phyloP scores from a whole-genome alignment of 2,888 invertebrate genomes.

The Athalia cordata region DNA sequence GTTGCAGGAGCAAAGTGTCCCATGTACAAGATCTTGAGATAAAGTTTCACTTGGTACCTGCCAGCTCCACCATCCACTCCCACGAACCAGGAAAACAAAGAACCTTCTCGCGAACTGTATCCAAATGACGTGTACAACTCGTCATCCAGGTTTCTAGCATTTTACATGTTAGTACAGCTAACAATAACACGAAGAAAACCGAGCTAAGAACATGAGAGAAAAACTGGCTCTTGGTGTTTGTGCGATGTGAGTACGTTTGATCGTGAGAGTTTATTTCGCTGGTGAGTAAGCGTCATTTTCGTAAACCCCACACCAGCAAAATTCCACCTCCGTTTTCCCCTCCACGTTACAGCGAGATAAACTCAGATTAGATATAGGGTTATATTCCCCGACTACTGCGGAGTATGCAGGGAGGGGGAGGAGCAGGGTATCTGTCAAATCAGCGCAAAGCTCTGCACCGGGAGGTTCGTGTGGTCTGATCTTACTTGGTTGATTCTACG shows the following conservation, averaged over 20 bases:
- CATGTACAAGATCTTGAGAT: constrained; percentile 19
- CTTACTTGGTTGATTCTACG: constrained; percentile 17
- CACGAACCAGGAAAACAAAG: constrained; percentile 16
- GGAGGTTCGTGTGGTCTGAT: constrained; percentile 21
- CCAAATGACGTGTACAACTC: constrained; percentile 8
- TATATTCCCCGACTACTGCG: background rate
- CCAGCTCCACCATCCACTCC: background rate
- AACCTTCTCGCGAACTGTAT: constrained; percentile 7
- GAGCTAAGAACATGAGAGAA: background rate
- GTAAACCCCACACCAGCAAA: background rate
- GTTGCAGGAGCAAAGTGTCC: constrained; percentile 20
- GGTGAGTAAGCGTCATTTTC: background rate
- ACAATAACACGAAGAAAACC: background rate
- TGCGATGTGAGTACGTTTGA: background rate
- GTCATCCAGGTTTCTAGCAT: background rate
- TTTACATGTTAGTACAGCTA: constrained; percentile 5
- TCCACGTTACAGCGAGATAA: constrained; percentile 2
- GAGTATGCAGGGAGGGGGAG: background rate
- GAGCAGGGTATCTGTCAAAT: background rate
- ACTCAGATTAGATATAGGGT: background rate
- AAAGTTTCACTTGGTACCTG: background rate
- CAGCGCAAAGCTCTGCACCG: constrained; percentile 16
- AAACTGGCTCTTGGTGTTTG: background rate
- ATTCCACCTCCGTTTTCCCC: background rate
- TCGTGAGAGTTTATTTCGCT: background rate